Conservation (phyloP, 1,140 invertebrate genomes). For the Macrosteles quadrilineatus region DNA sequence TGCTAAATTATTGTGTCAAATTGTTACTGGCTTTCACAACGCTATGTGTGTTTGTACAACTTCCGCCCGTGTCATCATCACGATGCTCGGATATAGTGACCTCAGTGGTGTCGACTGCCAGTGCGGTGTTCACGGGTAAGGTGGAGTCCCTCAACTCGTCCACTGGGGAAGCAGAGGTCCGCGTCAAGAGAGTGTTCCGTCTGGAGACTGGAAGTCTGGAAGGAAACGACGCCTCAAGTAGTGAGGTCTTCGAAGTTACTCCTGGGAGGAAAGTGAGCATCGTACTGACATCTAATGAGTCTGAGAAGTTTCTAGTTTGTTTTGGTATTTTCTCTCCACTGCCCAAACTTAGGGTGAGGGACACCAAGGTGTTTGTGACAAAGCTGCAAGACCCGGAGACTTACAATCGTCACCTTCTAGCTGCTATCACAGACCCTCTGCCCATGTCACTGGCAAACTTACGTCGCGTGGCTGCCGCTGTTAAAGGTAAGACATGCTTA, state of each 20-base stretch:
- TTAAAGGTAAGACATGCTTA: slow-evolving; percentile 17
- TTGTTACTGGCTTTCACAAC: no score
- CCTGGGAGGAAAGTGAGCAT: background rate
- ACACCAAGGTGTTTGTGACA: slow-evolving; percentile 13
- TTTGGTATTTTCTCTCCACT: slow-evolving; percentile 4
- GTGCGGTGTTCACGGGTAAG: slow-evolving; percentile 16
- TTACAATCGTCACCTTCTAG: background rate
- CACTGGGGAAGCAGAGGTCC: background rate
- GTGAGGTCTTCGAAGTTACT: no score
- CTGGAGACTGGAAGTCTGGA: background rate
- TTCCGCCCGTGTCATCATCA: background rate
- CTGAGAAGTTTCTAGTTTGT: background rate
- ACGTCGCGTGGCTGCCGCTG: background rate
- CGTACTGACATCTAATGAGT: background rate
- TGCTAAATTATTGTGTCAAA: no score
- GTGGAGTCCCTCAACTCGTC: slow-evolving; percentile 2
- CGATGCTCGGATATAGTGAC: background rate
- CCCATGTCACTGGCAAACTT: slow-evolving; percentile 9
- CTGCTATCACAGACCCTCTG: background rate
- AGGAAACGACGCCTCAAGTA: background rate
- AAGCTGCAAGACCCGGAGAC: background rate
- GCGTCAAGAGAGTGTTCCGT: slow-evolving; percentile 12
- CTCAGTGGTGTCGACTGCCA: background rate
- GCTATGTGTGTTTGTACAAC: no score
- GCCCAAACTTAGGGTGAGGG: background rate